A percentile compares a stretch with the other conserved stretches of the same genome.
phyloP scores from a whole-genome alignment of 2,113 vertebrate genomes.

The Chiloscyllium plagiosum region DNA sequence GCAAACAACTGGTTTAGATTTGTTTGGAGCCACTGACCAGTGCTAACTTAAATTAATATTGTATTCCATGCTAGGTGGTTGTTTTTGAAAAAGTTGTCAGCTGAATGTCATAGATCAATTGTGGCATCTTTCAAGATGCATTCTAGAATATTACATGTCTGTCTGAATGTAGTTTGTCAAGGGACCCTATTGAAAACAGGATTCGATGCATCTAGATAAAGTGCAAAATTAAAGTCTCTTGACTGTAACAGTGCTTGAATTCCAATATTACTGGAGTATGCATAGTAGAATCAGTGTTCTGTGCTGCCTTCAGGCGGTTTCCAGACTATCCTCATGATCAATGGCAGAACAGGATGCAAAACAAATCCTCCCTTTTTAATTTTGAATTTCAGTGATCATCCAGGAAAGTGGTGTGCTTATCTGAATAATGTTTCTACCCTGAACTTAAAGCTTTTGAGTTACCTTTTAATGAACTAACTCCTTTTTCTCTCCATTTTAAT shows the following conservation, averaged over 20 bases:
- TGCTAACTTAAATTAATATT: too few species aligned
- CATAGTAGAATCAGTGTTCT: neutral
- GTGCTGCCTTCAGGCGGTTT: neutral
- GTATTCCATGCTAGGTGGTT: too few species aligned
- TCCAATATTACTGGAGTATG: neutral
- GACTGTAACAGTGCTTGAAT: neutral
- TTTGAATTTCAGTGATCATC: neutral
- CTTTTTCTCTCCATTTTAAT: neutral
- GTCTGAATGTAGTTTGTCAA: neutral
- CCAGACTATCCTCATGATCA: neutral
- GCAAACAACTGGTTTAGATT: neutral
- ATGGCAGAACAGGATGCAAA: neutral
- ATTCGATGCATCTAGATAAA: neutral
- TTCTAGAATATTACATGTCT: neutral
- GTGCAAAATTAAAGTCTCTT: neutral
- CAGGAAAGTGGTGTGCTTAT: neutral
- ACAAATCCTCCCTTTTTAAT: too few species aligned
- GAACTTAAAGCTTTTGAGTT: neutral
- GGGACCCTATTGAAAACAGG: neutral
- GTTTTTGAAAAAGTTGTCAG: neutral
- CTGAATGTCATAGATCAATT: too few species aligned
- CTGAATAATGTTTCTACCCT: neutral
- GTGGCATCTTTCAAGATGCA: neutral
- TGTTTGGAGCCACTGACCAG: neutral
- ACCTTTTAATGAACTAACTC: neutral